Base-by-base conservation (phyloP, 1,140 invertebrate genomes). In the Atta texana region DNA sequence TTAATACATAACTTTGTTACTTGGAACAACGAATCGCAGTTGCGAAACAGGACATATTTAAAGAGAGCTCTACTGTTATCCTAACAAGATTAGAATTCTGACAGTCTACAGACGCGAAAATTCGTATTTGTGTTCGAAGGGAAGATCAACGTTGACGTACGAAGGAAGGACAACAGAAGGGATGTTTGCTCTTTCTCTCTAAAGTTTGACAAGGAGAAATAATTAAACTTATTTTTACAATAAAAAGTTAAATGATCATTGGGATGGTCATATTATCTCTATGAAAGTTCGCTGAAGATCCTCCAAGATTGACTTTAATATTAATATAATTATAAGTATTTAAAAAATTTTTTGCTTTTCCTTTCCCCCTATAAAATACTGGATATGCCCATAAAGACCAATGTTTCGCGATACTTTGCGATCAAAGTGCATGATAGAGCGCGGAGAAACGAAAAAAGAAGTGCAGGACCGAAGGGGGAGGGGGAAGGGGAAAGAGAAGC, bases 401-500 rank as follows among this genome's bases (percentile, higher is more conserved):
- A 49, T 51, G 39, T 61, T 61, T 75, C 39, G 18, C 55, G 80
- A 57, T 81, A 24, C 24, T 55, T 55, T 10, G 34, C 39, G 16
- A 39, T 74, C 14, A 18, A 59, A 24, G 18, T 59, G 44, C 49
- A 18, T 21, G 53, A 28, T n/a, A 49, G 1, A 59, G 39, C 78
- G 21, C 57, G 71, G 55, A 55, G n/a, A 57, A 8, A 21, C 16
- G 53, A 55, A n/a, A n/a, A 55, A 55, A 7, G 53, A 55, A 18
- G 8, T 18, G 18, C 18, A 55, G 16, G 14, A n/a, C 51, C 28
- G 34, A 61, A 63, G 63, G 3, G 0, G 31, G 31, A 4, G 31
- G 5, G 31, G 28, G 75, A 8, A 4, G n/a, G 16, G 8, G 2
- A 39, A 39, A 39, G 78, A 44, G 88, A 86, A 53, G 86, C 75